Conservation (phyloP, 2,113 vertebrate species). For the Guaruba guarouba region DNA sequence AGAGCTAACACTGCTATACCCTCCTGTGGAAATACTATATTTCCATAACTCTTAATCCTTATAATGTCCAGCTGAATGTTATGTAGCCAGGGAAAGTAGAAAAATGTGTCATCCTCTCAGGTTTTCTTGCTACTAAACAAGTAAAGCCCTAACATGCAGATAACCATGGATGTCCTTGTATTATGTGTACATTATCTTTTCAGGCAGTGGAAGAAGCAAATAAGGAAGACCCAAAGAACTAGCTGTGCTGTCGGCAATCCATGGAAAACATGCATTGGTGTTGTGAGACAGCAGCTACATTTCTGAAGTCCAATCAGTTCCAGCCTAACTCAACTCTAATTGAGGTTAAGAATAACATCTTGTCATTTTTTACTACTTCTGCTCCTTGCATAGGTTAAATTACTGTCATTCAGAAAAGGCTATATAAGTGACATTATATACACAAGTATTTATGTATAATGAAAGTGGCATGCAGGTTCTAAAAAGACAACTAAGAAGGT, state of each 20-base stretch:
- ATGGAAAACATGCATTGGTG: rapidly evolving
- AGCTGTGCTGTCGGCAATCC: background rate
- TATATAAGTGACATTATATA: background rate
- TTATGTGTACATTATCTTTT: rapidly evolving
- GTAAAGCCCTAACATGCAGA: background rate
- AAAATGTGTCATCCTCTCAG: background rate
- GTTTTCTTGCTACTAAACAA: background rate
- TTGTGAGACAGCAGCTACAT: background rate
- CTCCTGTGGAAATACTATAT: rapidly evolving
- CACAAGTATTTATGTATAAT: background rate
- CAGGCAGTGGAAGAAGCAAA: background rate
- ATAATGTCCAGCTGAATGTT: background rate
- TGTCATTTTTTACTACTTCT: background rate
- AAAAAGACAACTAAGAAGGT: background rate
- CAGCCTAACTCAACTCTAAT: background rate
- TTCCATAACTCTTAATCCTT: background rate
- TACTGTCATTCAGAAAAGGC: background rate
- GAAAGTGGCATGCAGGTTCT: background rate
- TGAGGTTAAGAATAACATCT: background rate
- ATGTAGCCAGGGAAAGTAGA: background rate
- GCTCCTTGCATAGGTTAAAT: background rate
- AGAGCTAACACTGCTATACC: rapidly evolving
- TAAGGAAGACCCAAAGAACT: background rate
- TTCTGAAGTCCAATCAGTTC: rapidly evolving
- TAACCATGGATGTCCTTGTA: background rate